These are phyloP conservation scores for Meriones psammophilus DNA, from an alignment of 2,797 vertebrate species.

Conservation along the genomic window DNA sequence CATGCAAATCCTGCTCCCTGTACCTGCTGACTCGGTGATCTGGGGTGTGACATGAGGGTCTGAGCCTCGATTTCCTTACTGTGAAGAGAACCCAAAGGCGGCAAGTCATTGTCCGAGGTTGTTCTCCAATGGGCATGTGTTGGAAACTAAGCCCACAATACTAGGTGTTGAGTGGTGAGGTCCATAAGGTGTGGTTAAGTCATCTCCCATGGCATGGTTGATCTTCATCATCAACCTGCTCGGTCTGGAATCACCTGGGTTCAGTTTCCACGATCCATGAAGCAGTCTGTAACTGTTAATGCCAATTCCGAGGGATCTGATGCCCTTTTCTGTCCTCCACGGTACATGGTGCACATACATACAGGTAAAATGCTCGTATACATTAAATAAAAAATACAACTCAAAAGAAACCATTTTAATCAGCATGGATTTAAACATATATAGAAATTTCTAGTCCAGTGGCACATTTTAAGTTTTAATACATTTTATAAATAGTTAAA, in stretches of 20 bases:
- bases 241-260: background rate
- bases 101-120: too few species aligned
- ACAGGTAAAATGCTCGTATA: background rate
- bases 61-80: background rate
- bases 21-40: background rate
- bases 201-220: background rate
- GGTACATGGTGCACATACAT: too few species aligned
- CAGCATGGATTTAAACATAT: slow-evolving; percentile 26
- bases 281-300: background rate
- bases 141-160: background rate
- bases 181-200: background rate
- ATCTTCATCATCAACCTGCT: background rate
- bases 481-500: slow-evolving; percentile 25
- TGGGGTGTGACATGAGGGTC: background rate
- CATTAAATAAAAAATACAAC: background rate
- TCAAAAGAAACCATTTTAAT: slow-evolving; percentile 63
- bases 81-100: background rate
- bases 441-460: background rate
- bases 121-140: background rate
- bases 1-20: background rate
- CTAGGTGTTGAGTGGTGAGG: background rate
- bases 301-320: background rate
- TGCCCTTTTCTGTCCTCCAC: background rate
- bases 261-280: background rate
- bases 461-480: slow-evolving; percentile 22